These are phyloP conservation scores for Scalopus aquaticus DNA, from an alignment of 2,113 vertebrate genomes.

Conservation along the genomic window DNA sequence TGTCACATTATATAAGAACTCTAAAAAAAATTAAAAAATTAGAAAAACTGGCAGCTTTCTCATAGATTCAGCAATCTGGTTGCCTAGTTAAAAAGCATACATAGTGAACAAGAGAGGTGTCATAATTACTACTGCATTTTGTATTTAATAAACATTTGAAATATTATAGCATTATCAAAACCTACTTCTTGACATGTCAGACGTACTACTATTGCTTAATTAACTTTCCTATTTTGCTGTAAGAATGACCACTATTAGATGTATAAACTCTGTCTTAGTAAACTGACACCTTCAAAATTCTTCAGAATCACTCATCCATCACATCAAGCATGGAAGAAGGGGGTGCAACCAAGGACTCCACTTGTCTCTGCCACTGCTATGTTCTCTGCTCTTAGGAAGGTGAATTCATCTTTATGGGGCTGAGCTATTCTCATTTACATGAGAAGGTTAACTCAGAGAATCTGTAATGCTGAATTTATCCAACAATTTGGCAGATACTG, in stretches of 20 bases:
- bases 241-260: not conserved
- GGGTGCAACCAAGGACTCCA: no score
- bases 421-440: not conserved
- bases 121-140: not conserved
- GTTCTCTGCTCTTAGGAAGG: not conserved
- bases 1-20: conserved; percentile 12
- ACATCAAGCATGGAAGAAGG: not conserved
- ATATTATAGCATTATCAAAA: not conserved
- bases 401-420: not conserved
- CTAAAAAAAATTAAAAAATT: conserved; percentile 16
- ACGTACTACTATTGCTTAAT: not conserved
- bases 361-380: not conserved
- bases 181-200: not conserved
- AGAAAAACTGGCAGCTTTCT: not conserved
- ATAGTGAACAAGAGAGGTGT: not conserved
- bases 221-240: not conserved
- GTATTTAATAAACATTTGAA: not conserved
- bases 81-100: not conserved
- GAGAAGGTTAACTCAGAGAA: not conserved
- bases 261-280: not conserved
- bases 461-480: not conserved
- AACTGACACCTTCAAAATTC: not conserved
- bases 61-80: not conserved
- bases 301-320: not conserved
- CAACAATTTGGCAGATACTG: not conserved